phyloP scores from a whole-genome alignment of 2,113 vertebrate species.

The Sander vitreus region DNA sequence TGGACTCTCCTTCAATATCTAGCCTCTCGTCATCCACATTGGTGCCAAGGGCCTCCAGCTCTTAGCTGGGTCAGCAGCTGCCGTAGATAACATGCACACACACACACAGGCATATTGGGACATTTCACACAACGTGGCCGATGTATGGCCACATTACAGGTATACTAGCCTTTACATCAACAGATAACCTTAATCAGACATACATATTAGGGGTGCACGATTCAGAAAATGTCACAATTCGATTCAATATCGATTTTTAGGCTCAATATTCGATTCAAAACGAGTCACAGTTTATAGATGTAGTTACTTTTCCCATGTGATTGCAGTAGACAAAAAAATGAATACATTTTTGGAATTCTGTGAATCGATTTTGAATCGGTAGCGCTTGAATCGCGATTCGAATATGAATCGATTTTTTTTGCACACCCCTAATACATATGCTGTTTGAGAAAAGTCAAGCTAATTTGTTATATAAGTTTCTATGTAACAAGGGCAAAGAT shows the following conservation, averaged over 20 bases:
- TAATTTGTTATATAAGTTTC: not conserved
- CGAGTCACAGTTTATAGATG: too few relatives aligned
- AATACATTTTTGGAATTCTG: too few relatives aligned
- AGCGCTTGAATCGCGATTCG: too few relatives aligned
- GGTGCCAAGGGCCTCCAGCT: constrained; percentile 95
- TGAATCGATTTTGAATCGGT: too few relatives aligned
- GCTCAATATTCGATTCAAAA: too few relatives aligned
- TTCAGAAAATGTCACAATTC: too few relatives aligned
- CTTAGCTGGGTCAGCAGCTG: constrained; percentile 95
- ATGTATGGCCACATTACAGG: constrained; percentile 71
- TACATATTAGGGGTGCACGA: not conserved
- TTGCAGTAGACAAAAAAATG: too few relatives aligned
- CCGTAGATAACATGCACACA: constrained; percentile 98
- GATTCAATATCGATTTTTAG: too few relatives aligned
- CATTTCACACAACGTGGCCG: constrained; percentile 92
- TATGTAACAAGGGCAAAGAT: constrained; percentile 22
- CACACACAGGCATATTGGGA: constrained; percentile 93
- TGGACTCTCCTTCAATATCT: constrained; percentile 95
- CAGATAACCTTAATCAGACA: constrained; percentile 37
- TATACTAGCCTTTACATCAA: constrained; percentile 59
- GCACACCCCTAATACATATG: not conserved
- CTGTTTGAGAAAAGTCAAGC: constrained; percentile 15
- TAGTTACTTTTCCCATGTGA: too few relatives aligned
- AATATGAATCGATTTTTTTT: too few relatives aligned
- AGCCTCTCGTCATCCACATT: constrained; percentile 95